A percentile compares a stretch with the other conserved stretches of the same genome.
phyloP scores from a whole-genome alignment of 2,888 invertebrate species.

The Alitta virens region DNA sequence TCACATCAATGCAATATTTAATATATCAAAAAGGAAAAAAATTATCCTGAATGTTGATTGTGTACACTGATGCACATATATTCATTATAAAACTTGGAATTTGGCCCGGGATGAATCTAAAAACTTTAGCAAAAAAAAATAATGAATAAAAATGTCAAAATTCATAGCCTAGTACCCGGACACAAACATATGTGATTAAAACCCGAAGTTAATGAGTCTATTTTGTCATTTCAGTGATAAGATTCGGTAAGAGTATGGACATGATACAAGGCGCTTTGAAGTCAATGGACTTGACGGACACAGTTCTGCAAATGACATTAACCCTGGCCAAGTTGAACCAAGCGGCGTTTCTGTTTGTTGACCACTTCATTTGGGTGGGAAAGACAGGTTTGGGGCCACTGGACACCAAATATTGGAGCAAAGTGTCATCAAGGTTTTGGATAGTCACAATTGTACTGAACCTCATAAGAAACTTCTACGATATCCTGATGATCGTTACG shows the following conservation, averaged over 20 bases:
- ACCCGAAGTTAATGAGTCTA: no score
- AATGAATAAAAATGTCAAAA: no score
- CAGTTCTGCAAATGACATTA: conserved; percentile 69
- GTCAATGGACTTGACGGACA: conserved; percentile 71
- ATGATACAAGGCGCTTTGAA: conserved; percentile 73
- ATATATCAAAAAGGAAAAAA: no score
- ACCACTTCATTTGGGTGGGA: conserved; percentile 84
- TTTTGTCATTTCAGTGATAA: conserved; percentile 70
- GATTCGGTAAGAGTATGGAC: conserved; percentile 82
- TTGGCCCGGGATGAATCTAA: no score
- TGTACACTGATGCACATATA: no score
- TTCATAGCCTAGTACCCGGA: no score
- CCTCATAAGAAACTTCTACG: conserved; percentile 79
- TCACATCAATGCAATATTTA: no score
- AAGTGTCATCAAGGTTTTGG: conserved; percentile 70
- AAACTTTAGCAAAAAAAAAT: no score
- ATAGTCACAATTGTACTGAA: conserved; percentile 78
- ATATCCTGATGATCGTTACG: conserved; percentile 53
- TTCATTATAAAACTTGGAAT: no score
- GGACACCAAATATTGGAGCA: conserved; percentile 75
- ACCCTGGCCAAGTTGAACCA: conserved; percentile 78
- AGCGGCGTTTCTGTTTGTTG: conserved; percentile 76
- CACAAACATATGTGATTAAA: no score
- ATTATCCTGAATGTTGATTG: no score
- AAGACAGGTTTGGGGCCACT: conserved; percentile 58